These are phyloP conservation scores for Pyrrhia umbra DNA, from an alignment of 2,888 invertebrate genomes.

Conservation along the genomic window DNA sequence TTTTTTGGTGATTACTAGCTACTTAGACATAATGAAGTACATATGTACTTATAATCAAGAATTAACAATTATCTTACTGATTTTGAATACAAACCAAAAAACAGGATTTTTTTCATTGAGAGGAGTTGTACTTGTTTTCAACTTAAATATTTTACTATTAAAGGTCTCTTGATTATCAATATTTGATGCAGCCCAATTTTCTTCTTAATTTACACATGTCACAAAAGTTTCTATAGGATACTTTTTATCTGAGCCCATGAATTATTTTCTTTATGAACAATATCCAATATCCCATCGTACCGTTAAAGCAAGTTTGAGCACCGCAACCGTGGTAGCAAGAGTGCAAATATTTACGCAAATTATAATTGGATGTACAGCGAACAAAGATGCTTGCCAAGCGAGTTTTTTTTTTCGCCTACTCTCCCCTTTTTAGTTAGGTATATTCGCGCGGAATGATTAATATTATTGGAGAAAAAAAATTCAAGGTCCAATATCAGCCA, in stretches of 20 bases:
- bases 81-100: too few relatives aligned
- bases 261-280: background rate
- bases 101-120: too few relatives aligned
- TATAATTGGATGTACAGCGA: slow-evolving; percentile 80
- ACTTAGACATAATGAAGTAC: too few relatives aligned
- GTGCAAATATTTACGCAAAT: slow-evolving; percentile 77
- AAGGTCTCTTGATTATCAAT: too few relatives aligned
- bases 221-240: background rate
- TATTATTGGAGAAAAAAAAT: background rate
- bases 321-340: slow-evolving; percentile 54
- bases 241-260: background rate
- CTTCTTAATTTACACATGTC: background rate
- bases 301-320: slow-evolving; percentile 61
- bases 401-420: slow-evolving; percentile 61
- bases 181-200: too few relatives aligned
- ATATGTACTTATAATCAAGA: too few relatives aligned
- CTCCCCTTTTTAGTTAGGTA: slow-evolving; percentile 27
- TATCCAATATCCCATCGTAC: background rate
- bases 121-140: too few relatives aligned
- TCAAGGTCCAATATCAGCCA: background rate
- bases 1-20: too few relatives aligned
- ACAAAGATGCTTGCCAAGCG: slow-evolving; percentile 68
- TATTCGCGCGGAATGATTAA: background rate
- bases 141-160: too few relatives aligned
- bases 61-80: too few relatives aligned